A percentile compares a stretch with the other conserved stretches of the same genome.
Evolutionary conservation across 2,113 vertebrate species (phyloP).

Genomic region (Oostethus manadensis): DNA sequence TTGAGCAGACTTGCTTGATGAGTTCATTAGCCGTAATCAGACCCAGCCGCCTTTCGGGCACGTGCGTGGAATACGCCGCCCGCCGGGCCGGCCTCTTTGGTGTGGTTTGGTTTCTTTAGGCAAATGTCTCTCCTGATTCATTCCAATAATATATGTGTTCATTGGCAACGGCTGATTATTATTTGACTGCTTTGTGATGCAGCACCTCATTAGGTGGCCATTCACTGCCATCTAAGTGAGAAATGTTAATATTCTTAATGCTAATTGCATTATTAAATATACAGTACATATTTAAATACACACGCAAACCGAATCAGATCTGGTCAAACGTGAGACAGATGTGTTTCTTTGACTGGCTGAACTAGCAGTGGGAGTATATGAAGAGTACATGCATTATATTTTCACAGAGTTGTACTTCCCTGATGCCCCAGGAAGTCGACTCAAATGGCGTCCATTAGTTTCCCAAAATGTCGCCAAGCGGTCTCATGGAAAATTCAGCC

Average conservation of each 20-base stretch:
- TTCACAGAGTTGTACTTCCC: constrained; percentile 32
- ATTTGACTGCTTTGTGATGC: constrained; percentile 53
- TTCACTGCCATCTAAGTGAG: constrained; percentile 38
- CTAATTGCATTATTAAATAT: constrained; percentile 47
- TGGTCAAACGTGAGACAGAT: constrained; percentile 3
- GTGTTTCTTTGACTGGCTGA: not conserved
- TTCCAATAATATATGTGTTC: constrained; percentile 59
- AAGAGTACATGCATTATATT: constrained; percentile 30
- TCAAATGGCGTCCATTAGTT: constrained; percentile 53
- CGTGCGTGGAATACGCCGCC: constrained; percentile 45
- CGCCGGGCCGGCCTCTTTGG: constrained; percentile 35
- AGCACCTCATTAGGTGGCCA: constrained; percentile 64
- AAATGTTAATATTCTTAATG: constrained; percentile 51
- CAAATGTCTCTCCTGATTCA: constrained; percentile 57
- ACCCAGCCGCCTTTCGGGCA: constrained; percentile 39
- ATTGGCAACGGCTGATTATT: constrained; percentile 60
- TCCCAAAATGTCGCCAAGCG: constrained; percentile 31
- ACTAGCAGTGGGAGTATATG: constrained; percentile 3
- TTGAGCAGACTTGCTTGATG: constrained; percentile 47
- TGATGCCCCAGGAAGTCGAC: constrained; percentile 41
- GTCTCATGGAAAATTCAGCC: constrained; percentile 33
- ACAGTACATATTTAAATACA: not conserved
- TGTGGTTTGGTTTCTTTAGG: constrained; percentile 23
- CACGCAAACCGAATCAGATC: not conserved
- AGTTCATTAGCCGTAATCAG: constrained; percentile 57